Evolutionary conservation across 2,113 vertebrate species (phyloP).

Genomic region (Catharus fuscescens): DNA sequence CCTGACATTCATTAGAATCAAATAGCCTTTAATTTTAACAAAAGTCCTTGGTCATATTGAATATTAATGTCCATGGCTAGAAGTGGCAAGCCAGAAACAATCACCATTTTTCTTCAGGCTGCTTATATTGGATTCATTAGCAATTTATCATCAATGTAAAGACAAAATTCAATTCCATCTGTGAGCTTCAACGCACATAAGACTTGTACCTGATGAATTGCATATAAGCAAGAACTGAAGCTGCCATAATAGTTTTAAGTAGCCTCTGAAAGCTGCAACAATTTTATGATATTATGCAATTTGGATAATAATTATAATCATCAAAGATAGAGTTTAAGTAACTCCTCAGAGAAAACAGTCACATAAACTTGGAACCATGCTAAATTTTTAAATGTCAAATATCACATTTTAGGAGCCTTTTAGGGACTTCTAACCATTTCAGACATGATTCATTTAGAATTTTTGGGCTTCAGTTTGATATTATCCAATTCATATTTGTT

Average conservation of each 20-base stretch:
- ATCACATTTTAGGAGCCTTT: not conserved
- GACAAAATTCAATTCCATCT: conserved; percentile 32
- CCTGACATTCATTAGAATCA: not conserved
- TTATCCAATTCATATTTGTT: not conserved
- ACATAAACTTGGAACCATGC: not conserved
- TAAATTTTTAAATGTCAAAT: not conserved
- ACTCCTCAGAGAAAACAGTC: not conserved
- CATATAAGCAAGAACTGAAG: not conserved
- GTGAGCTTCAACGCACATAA: not conserved
- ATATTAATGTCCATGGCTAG: conserved; percentile 21
- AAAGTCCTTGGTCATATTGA: not conserved
- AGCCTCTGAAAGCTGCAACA: not conserved
- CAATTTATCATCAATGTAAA: conserved; percentile 32
- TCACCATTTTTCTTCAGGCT: conserved; percentile 19
- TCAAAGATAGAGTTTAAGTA: not conserved
- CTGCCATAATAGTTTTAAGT: not conserved
- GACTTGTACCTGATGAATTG: conserved; percentile 7
- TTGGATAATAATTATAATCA: not conserved
- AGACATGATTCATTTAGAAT: not conserved
- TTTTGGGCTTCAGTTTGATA: not conserved
- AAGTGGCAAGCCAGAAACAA: not conserved
- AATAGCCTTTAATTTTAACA: conserved; percentile 15
- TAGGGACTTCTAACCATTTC: not conserved
- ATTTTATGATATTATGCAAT: not conserved
- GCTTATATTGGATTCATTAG: conserved; percentile 23